phyloP scores from a whole-genome alignment of 1,140 invertebrate species.

The Zaprionus ghesquierei region DNA sequence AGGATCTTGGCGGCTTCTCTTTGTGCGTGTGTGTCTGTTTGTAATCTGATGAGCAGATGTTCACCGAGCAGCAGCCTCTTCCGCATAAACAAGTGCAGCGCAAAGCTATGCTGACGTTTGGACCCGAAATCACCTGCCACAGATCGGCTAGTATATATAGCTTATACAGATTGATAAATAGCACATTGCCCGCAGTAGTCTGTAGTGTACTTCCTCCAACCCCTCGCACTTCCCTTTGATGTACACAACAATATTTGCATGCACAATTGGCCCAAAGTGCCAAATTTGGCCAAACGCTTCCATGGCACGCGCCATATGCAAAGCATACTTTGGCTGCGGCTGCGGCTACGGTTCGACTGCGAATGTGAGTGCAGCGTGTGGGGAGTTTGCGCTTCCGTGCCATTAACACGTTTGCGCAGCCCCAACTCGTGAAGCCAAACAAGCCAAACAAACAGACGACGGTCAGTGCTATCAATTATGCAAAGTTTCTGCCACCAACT shows the following conservation, averaged over 20 bases:
- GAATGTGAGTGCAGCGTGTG: conserved; percentile 3
- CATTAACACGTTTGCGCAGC: conserved; percentile 64
- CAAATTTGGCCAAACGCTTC: conserved; percentile 71
- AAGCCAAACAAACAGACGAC: conserved; percentile 15
- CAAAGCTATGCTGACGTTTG: conserved; percentile 42
- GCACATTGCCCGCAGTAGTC: conserved; percentile 34
- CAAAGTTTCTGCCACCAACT: conserved; percentile 62
- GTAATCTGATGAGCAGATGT: conserved; percentile 73
- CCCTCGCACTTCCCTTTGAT: conserved; percentile 42
- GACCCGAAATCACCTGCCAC: conserved; percentile 71
- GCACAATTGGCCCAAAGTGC: conserved; percentile 47
- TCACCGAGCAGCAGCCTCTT: conserved; percentile 20
- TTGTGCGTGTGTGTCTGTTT: conserved; percentile 11
- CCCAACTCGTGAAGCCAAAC: conserved; percentile 14
- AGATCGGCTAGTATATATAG: conserved; percentile 31
- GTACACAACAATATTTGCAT: conserved; percentile 58
- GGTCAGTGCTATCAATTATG: conserved; percentile 67
- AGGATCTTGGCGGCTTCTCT: conserved; percentile 20
- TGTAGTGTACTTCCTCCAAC: not conserved
- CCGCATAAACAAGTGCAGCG: conserved; percentile 21
- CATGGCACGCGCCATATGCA: conserved; percentile 73
- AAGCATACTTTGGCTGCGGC: conserved; percentile 45
- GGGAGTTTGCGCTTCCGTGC: conserved; percentile 69
- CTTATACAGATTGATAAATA: conserved; percentile 51
- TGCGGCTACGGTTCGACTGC: no score